Evolutionary conservation across 1,140 invertebrate species (phyloP).

Genomic region (Trichonephila inaurata): DNA sequence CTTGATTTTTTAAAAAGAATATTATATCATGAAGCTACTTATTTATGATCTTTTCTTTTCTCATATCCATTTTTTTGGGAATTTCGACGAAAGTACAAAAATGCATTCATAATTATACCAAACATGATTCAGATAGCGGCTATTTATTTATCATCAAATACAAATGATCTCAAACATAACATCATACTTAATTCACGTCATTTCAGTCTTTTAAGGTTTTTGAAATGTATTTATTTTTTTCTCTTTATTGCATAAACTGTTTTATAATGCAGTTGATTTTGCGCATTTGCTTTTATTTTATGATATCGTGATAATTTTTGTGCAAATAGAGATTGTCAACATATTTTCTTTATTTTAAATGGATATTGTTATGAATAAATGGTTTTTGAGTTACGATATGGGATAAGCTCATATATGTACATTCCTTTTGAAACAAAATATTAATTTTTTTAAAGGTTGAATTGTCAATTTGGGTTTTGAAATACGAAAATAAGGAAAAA

Average conservation of each 20-base stretch:
- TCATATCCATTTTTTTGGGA: conserved; percentile 38
- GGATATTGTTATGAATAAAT: not conserved
- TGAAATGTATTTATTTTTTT: conserved; percentile 55
- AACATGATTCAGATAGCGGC: conserved; percentile 35
- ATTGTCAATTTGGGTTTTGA: too few relatives aligned
- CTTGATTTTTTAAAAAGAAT: not conserved
- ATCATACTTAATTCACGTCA: conserved; percentile 55
- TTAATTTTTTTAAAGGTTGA: not conserved
- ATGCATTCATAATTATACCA: conserved; percentile 5
- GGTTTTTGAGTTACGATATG: not conserved
- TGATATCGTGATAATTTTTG: not conserved
- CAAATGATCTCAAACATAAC: conserved; percentile 55
- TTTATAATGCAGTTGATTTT: not conserved
- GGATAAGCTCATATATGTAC: not conserved
- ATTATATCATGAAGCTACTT: not conserved
- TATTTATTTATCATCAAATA: conserved; percentile 56
- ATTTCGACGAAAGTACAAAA: conserved; percentile 43
- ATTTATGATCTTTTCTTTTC: conserved; percentile 38
- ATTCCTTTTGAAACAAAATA: not conserved
- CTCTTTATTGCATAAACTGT: conserved; percentile 4
- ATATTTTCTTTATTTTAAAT: not conserved
- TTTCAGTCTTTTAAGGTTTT: conserved; percentile 27
- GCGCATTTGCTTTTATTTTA: conserved; percentile 28
- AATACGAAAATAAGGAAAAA: too few relatives aligned
- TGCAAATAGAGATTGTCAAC: conserved; percentile 16